Conservation (phyloP, 2,888 invertebrate genomes). For the Cerastoderma edule region DNA sequence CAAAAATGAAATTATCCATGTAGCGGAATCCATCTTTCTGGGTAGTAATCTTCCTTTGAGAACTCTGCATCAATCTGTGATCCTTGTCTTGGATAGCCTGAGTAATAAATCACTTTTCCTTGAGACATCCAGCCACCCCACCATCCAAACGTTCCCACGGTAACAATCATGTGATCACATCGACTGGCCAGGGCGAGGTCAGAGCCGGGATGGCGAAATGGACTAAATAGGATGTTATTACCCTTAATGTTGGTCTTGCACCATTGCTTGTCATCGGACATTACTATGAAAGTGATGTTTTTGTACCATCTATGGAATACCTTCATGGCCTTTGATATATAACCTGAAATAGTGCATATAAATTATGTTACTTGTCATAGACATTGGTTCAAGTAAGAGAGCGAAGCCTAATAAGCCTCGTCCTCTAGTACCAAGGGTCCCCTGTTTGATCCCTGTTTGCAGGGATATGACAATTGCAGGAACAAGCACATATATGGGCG, state of each 20-base stretch:
- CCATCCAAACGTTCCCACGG: conserved; percentile 54
- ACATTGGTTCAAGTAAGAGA: too few species aligned
- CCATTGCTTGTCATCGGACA: conserved; percentile 52
- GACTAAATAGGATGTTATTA: conserved; percentile 28
- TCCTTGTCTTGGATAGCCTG: conserved; percentile 35
- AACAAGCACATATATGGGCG: too few species aligned
- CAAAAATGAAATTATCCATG: conserved; percentile 14
- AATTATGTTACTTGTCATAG: too few species aligned
- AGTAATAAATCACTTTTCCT: conserved; percentile 45
- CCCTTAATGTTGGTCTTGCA: conserved; percentile 40
- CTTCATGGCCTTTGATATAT: conserved; percentile 32
- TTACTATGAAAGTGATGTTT: conserved; percentile 41
- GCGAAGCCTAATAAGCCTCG: too few species aligned
- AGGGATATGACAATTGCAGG: too few species aligned
- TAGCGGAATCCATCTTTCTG: conserved; percentile 34
- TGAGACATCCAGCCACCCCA: conserved; percentile 53
- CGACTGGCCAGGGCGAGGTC: conserved; percentile 42
- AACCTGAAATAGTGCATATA: conserved; percentile 40
- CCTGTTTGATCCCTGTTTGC: too few species aligned
- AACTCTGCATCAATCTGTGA: conserved; percentile 32
- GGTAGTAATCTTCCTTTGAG: conserved; percentile 35
- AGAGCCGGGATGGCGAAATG: not conserved
- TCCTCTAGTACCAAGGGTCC: too few species aligned
- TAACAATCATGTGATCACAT: conserved; percentile 49
- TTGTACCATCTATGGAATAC: conserved; percentile 20